Percentiles rank a stretch among this genome's conserved stretches.
Evolutionary conservation across 1,140 invertebrate genomes (phyloP).

Genomic region (Laupala kohalensis): DNA sequence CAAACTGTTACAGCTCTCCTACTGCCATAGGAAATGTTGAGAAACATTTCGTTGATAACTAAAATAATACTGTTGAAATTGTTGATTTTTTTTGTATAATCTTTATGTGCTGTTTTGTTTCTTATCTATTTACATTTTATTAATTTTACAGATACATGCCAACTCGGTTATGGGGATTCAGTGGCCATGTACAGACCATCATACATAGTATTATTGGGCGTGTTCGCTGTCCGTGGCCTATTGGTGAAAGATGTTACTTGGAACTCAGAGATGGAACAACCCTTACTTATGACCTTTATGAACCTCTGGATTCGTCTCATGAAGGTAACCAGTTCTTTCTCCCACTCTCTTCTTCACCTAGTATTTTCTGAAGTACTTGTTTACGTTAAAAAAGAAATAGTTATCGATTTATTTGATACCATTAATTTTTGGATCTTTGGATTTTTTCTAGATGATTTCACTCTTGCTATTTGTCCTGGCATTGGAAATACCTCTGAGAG

Average conservation of each 20-base stretch:
- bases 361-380: no score
- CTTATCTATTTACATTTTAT: no score
- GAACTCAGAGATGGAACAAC: constrained; percentile 68
- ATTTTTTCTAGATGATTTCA: constrained; percentile 60
- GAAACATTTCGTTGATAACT: no score
- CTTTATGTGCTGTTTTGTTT: no score
- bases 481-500: constrained; percentile 88
- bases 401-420: no score
- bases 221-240: constrained; percentile 71
- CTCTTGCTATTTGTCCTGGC: constrained; percentile 79
- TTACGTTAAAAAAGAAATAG: no score
- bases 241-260: constrained; percentile 63
- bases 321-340: no score
- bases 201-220: constrained; percentile 80
- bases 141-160: constrained; percentile 70
- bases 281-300: constrained; percentile 83
- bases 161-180: constrained; percentile 84
- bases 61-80: no score
- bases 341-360: no score
- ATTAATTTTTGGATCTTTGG: neutral
- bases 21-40: no score
- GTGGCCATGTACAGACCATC: constrained; percentile 85
- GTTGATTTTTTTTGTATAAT: no score
- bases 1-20: no score
- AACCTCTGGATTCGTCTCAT: constrained; percentile 48